Percentiles rank a stretch among this genome's conserved stretches.
phyloP scores from a whole-genome alignment of 2,113 vertebrate species.

The Helogale parvula region DNA sequence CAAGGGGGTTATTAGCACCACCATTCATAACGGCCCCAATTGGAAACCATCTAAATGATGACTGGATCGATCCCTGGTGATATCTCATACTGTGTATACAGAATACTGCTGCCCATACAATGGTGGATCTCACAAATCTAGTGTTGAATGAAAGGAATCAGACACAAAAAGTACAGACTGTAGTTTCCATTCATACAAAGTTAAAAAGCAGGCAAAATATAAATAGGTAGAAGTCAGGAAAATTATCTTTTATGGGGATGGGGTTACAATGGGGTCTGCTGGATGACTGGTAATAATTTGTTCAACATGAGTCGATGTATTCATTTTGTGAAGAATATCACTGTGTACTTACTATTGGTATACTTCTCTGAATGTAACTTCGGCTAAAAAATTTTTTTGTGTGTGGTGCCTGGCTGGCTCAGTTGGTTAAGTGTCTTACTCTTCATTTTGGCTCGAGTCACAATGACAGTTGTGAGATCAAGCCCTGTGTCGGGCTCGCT shows the following conservation, averaged over 20 bases:
- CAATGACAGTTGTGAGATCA: too few species aligned
- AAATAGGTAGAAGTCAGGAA: not conserved
- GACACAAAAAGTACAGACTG: accelerated
- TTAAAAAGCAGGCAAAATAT: not conserved
- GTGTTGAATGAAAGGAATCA: not conserved
- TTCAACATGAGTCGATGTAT: not conserved
- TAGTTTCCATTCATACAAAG: not conserved
- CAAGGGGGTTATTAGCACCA: not conserved
- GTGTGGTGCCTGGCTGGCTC: too few species aligned
- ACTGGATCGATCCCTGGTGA: not conserved
- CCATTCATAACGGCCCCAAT: not conserved
- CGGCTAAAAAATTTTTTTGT: not conserved
- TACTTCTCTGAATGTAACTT: not conserved
- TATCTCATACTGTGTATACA: not conserved
- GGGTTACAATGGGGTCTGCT: not conserved
- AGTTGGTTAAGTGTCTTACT: too few species aligned
- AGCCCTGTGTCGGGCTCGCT: too few species aligned
- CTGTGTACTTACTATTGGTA: not conserved
- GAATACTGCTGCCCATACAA: not conserved
- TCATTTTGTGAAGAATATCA: not conserved
- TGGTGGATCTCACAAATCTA: not conserved
- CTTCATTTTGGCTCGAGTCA: too few species aligned
- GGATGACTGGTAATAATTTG: not conserved
- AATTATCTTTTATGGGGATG: not conserved
- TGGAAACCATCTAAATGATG: slow-evolving; percentile 28